phyloP scores from a whole-genome alignment of 2,888 invertebrate genomes.

The Drosophila crucigera region DNA sequence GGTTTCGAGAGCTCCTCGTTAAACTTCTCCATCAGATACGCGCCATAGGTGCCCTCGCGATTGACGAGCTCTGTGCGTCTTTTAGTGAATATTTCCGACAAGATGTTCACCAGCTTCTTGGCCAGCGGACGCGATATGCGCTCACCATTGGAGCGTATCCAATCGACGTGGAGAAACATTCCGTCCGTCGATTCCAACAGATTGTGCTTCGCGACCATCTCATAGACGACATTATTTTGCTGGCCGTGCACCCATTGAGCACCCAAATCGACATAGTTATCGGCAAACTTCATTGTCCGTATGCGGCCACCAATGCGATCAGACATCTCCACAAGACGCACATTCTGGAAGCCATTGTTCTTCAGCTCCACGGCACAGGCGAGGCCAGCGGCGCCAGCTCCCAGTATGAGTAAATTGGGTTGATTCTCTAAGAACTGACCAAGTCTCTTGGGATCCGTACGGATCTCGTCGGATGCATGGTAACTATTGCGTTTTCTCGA shows the following conservation, averaged over 20 bases:
- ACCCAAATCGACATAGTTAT: constrained; percentile 88
- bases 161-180: constrained; percentile 48
- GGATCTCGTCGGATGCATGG: constrained; percentile 23
- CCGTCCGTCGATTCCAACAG: constrained; percentile 44
- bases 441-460: constrained; percentile 11
- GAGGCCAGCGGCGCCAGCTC: constrained; percentile 82
- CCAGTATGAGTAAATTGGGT: constrained; percentile 77
- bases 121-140: constrained; percentile 73
- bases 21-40: constrained; percentile 65
- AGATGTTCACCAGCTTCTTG: constrained; percentile 71
- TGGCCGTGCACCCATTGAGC: constrained; percentile 88
- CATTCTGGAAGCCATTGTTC: constrained; percentile 82
- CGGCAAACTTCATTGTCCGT: constrained; percentile 86
- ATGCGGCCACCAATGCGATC: constrained; percentile 89
- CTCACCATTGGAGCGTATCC: constrained; percentile 80
- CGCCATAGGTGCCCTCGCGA: constrained; percentile 63
- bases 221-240: constrained; percentile 87
- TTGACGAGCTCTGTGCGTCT: constrained; percentile 62
- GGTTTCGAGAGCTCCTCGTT: constrained; percentile 36
- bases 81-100: constrained; percentile 76
- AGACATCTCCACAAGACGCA: constrained; percentile 87
- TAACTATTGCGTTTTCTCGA: constrained; percentile 32
- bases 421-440: constrained; percentile 2
- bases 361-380: constrained; percentile 82
- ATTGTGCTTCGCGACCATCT: constrained; percentile 84